phyloP scores from a whole-genome alignment of 1,140 invertebrate genomes.

The Drosophila murphyi region DNA sequence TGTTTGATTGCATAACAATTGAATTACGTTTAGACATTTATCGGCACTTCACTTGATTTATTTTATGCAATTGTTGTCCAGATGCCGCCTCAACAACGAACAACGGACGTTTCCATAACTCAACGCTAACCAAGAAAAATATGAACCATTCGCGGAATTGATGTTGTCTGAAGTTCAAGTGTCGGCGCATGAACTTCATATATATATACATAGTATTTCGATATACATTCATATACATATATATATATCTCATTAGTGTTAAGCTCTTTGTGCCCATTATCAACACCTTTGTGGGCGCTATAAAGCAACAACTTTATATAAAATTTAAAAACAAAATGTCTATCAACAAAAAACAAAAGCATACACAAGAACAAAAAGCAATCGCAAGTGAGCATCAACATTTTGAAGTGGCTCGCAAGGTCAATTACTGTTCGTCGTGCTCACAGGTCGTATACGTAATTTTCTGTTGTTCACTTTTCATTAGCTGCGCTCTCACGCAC shows the following conservation, averaged over 20 bases:
- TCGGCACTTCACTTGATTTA: conserved; percentile 50
- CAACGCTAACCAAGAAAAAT: not conserved
- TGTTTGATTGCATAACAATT: conserved; percentile 57
- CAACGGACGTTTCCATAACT: conserved; percentile 23
- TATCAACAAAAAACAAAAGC: conserved; percentile 20
- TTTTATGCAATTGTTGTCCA: conserved; percentile 46
- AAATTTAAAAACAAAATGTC: conserved; percentile 21
- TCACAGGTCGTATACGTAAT: conserved; percentile 59
- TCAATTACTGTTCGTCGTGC: conserved; percentile 47
- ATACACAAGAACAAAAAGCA: conserved; percentile 22
- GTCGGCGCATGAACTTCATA: conserved; percentile 5
- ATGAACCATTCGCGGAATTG: not conserved
- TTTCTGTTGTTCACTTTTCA: conserved; percentile 42
- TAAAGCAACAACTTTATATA: conserved; percentile 26
- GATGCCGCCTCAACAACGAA: not conserved
- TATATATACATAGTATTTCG: not conserved
- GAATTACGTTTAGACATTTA: conserved; percentile 51
- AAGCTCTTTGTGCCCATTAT: conserved; percentile 15
- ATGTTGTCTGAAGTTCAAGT: conserved; percentile 24
- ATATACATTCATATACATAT: not conserved
- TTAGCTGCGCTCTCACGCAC: conserved; percentile 33
- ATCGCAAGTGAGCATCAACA: conserved; percentile 23
- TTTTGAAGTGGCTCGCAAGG: conserved; percentile 48
- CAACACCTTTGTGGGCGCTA: conserved; percentile 35
- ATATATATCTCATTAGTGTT: conserved; percentile 11